phyloP scores from a whole-genome alignment of 2,888 invertebrate genomes.

The Archaeoteleia sp. region DNA sequence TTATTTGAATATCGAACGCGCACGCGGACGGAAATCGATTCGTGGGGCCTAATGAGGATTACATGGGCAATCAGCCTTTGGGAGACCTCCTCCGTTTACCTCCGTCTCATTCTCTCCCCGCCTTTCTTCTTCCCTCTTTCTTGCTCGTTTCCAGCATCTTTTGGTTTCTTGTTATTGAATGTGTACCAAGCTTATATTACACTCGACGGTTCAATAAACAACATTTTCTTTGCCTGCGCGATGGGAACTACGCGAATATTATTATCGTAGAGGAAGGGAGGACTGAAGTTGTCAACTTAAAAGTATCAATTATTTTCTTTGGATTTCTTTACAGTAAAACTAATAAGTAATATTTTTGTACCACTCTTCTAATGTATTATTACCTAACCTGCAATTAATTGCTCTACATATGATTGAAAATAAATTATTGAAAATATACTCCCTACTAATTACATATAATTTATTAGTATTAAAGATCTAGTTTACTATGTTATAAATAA shows the following conservation, averaged over 20 bases:
- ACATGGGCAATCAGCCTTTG: slow-evolving; percentile 73
- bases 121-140: slow-evolving; percentile 20
- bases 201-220: slow-evolving; percentile 33
- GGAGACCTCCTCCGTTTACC: slow-evolving; percentile 58
- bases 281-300: too few species aligned
- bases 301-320: too few species aligned
- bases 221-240: slow-evolving; percentile 22
- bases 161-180: slow-evolving; percentile 29
- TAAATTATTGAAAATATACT: too few species aligned
- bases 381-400: too few species aligned
- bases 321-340: too few species aligned
- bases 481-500: too few species aligned
- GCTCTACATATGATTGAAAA: too few species aligned
- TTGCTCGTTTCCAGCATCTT: slow-evolving; percentile 38
- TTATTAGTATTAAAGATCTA: too few species aligned
- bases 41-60: slow-evolving; percentile 73
- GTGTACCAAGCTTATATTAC: slow-evolving; percentile 10
- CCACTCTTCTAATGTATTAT: too few species aligned
- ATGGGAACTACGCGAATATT: slow-evolving; percentile 30
- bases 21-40: slow-evolving; percentile 71
- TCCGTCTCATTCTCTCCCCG: slow-evolving; percentile 35
- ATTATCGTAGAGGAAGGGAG: too few species aligned
- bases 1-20: slow-evolving; percentile 73
- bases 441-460: too few species aligned
- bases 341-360: too few species aligned